A percentile compares a stretch with the other conserved stretches of the same genome.
Evolutionary conservation across 2,797 vertebrate species (phyloP).

Genomic region (Molossus molossus): DNA sequence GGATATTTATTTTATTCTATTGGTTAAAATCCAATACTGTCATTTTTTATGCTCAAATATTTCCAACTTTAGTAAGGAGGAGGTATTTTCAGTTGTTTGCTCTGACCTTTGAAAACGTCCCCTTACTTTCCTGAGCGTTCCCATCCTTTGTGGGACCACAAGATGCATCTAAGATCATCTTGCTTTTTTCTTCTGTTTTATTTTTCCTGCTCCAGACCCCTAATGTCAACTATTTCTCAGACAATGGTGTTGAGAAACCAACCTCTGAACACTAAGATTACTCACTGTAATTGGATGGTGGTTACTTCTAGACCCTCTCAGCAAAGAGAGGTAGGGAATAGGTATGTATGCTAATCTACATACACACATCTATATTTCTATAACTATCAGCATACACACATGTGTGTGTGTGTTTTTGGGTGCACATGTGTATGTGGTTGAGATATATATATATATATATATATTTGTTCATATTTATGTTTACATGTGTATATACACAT

Average conservation of each 20-base stretch:
- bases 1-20: background rate
- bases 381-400: background rate
- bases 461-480: too few relatives aligned
- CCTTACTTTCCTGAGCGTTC: background rate
- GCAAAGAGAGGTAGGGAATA: background rate
- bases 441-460: background rate
- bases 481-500: background rate
- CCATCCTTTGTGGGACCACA: background rate
- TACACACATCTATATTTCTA: background rate
- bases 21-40: background rate
- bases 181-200: background rate
- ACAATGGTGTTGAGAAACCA: background rate
- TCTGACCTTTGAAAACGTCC: background rate
- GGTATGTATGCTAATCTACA: background rate
- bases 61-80: background rate
- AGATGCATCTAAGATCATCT: background rate
- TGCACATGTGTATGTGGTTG: background rate
- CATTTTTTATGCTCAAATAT: slow-evolving; percentile 25
- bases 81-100: background rate
- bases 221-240: background rate
- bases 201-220: background rate
- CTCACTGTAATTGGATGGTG: background rate
- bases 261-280: background rate
- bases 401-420: background rate
- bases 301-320: background rate